Base-by-base conservation (phyloP, 2,888 invertebrate genomes). In the Cryptocheilus praepositus region DNA sequence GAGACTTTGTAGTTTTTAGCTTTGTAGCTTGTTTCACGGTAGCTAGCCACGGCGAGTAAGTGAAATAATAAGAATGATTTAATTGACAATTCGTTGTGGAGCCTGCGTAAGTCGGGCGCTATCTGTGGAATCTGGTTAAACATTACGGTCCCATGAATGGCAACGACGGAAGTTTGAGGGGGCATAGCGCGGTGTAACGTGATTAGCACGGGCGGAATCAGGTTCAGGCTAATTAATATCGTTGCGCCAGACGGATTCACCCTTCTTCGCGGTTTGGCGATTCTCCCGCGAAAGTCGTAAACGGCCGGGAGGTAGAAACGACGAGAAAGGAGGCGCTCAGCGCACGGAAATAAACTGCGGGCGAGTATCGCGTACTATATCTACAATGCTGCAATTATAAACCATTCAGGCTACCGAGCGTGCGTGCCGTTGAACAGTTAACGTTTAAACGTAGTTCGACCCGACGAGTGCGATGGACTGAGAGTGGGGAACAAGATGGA, bases 321-420 rank as follows among this genome's bases (percentile, higher is more conserved):
- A 19, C 16, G 15, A 43, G 21, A 16, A 18, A 57, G 18, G 25
- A 21, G n/a, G 52, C 21, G 43, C 28, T 51, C 13, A 53, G 43
- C 52, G 57, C 57, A 43, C 16, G 21, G 49, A 58, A 66, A 5
- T 62, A 49, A 66, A 55, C 49, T 36, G 45, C 65, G 54, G 16
- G 28, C 21, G 25, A n/a, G 43, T 80, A 83, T 83, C 81, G 76
- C 78, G 67, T 81, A 79, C 81, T 77, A 77, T 79, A 80, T 81
- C 81, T 83, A 83, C 84, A 81, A 82, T 84, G 79, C 77, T 70
- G 77, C 82, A 83, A 83, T 86, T 85, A 83, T 83, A 82, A 85
- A 84, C 81, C 82, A 86, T 85, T 85, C 81, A 83, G 74, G 74
- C 74, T 73, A 64, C 73, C 71, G 54, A 66, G 74, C 73, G 82